Evolutionary conservation across 2,888 invertebrate species (phyloP).

Genomic region (Rhodophaea formosa): DNA sequence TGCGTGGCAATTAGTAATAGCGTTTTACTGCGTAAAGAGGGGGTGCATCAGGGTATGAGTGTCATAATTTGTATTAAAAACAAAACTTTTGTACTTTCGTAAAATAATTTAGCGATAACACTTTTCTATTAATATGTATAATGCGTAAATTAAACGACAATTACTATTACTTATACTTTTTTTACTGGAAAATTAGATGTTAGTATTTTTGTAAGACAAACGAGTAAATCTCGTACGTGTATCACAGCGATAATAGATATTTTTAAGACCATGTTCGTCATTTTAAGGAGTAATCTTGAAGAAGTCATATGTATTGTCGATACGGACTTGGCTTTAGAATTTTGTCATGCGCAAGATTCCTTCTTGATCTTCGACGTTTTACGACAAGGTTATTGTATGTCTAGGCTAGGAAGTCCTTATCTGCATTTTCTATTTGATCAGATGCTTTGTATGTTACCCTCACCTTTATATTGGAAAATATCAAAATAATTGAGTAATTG

Average conservation of each 20-base stretch:
- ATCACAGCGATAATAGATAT: slow-evolving; percentile 80
- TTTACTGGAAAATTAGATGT: slow-evolving; percentile 74
- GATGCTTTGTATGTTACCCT: slow-evolving; percentile 56
- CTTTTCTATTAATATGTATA: slow-evolving; percentile 73
- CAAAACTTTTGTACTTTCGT: slow-evolving; percentile 77
- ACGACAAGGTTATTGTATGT: slow-evolving; percentile 52
- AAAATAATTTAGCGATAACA: slow-evolving; percentile 73
- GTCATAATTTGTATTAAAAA: slow-evolving; percentile 75
- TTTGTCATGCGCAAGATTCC: slow-evolving; percentile 42
- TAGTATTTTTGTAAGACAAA: slow-evolving; percentile 75
- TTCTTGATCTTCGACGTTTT: slow-evolving; percentile 51
- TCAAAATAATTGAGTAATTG: background rate
- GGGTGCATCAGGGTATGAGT: slow-evolving; percentile 82
- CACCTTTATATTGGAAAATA: background rate
- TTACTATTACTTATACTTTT: slow-evolving; percentile 62
- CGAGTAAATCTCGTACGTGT: slow-evolving; percentile 72
- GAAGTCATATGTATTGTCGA: slow-evolving; percentile 22
- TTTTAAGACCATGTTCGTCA: slow-evolving; percentile 55
- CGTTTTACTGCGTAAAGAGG: slow-evolving; percentile 69
- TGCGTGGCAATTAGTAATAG: slow-evolving; percentile 73
- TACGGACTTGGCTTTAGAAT: slow-evolving; percentile 21
- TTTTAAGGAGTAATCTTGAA: slow-evolving; percentile 55
- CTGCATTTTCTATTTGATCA: slow-evolving; percentile 60
- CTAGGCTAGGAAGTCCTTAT: slow-evolving; percentile 61
- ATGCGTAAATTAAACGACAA: slow-evolving; percentile 69